phyloP scores from a whole-genome alignment of 2,797 vertebrate genomes.

The Parambassis ranga region DNA sequence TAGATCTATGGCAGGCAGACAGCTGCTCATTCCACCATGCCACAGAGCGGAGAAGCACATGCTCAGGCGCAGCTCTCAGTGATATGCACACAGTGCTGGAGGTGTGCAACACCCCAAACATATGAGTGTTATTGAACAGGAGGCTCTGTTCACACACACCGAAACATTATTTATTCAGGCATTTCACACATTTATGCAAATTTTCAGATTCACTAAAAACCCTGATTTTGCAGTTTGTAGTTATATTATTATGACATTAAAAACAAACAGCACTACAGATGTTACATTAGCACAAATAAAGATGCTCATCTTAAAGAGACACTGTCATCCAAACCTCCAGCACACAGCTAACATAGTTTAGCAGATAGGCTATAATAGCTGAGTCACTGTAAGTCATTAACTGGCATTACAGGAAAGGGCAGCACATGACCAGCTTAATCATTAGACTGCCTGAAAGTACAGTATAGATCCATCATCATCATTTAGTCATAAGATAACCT shows the following conservation, averaged over 20 bases:
- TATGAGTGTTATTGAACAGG: conserved; percentile 27
- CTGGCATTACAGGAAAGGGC: neutral
- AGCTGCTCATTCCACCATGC: conserved; percentile 69
- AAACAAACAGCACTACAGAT: too few species aligned
- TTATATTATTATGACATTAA: too few species aligned
- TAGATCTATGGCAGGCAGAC: conserved; percentile 44
- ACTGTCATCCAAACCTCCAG: too few species aligned
- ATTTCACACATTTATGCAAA: neutral
- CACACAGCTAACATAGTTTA: neutral
- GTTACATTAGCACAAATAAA: too few species aligned
- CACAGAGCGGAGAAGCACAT: conserved; percentile 39
- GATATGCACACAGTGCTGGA: conserved; percentile 38
- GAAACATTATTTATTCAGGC: neutral
- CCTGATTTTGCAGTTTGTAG: neutral
- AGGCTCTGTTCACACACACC: conserved; percentile 6
- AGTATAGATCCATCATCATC: neutral
- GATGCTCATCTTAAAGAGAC: too few species aligned
- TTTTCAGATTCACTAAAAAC: neutral
- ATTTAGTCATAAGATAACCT: neutral
- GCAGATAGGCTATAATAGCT: conserved; percentile 13
- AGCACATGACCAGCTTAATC: neutral
- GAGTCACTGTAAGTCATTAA: conserved; percentile 48
- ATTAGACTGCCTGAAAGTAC: neutral
- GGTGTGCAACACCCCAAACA: too few species aligned
- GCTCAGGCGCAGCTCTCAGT: conserved; percentile 39